phyloP scores from a whole-genome alignment of 1,140 invertebrate species.

The Nasonia vitripennis region DNA sequence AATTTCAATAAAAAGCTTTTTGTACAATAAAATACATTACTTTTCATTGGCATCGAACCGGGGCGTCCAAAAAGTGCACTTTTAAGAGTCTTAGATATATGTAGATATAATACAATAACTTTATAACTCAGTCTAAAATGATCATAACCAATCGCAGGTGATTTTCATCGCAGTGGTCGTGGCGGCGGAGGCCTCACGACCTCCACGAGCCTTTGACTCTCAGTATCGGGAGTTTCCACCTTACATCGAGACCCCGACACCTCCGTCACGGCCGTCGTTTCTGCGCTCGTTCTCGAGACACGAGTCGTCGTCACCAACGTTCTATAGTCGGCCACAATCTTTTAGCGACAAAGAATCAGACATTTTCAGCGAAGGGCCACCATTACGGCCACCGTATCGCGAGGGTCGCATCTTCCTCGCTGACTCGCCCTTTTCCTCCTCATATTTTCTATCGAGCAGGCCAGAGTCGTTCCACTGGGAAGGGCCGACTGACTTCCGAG shows the following conservation, averaged over 20 bases:
- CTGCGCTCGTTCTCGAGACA: conserved; percentile 5
- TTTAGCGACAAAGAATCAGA: conserved; percentile 45
- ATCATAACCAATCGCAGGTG: conserved; percentile 52
- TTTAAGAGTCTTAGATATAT: too few species aligned
- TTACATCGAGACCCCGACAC: conserved; percentile 33
- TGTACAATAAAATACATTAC: too few species aligned
- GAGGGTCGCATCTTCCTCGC: conserved; percentile 13
- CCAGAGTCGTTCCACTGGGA: conserved; percentile 45
- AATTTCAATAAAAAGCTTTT: too few species aligned
- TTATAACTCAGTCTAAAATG: not conserved
- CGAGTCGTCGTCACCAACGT: conserved; percentile 44
- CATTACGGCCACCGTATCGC: not conserved
- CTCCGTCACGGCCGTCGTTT: not conserved
- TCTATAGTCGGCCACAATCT: conserved; percentile 33
- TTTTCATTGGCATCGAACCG: too few species aligned
- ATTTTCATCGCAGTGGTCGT: conserved; percentile 57
- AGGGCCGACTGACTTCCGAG: conserved; percentile 31
- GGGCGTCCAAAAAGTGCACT: too few species aligned
- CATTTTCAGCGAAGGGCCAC: conserved; percentile 15
- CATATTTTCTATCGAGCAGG: conserved; percentile 45
- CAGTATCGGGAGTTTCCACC: conserved; percentile 53
- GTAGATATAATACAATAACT: not conserved
- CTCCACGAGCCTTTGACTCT: conserved; percentile 49
- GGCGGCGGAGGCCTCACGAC: conserved; percentile 53
- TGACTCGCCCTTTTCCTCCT: not conserved